Conservation (phyloP, 1,140 invertebrate genomes). For the Fopius arisanus region DNA sequence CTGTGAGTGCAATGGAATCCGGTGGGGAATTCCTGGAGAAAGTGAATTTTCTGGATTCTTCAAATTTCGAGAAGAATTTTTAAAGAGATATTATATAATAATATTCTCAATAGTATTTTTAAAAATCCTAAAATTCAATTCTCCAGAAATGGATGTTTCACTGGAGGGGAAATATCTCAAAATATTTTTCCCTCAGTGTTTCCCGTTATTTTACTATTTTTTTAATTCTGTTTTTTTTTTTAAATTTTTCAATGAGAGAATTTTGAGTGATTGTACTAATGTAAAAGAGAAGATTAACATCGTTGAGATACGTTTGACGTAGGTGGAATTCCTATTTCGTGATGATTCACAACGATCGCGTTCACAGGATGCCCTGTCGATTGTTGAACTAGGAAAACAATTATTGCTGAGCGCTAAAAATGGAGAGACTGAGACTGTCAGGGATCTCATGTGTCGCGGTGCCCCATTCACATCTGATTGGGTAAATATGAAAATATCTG, state of each 20-base stretch:
- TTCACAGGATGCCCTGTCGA: slow-evolving; percentile 57
- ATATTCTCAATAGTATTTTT: too few species aligned
- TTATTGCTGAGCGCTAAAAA: slow-evolving; percentile 80
- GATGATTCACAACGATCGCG: slow-evolving; percentile 45
- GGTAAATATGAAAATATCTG: slow-evolving; percentile 69
- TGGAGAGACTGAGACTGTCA: slow-evolving; percentile 80
- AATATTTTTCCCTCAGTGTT: too few species aligned
- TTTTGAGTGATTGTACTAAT: not conserved
- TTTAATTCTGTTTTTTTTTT: too few species aligned
- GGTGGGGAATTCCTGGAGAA: too few species aligned
- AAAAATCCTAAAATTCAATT: too few species aligned
- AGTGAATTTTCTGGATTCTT: too few species aligned
- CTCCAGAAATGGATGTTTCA: too few species aligned
- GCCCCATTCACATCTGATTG: slow-evolving; percentile 93
- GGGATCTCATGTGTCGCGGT: slow-evolving; percentile 83
- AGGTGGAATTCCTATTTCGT: slow-evolving; percentile 58
- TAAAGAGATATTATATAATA: not conserved
- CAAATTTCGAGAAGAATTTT: not conserved
- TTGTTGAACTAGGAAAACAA: slow-evolving; percentile 83
- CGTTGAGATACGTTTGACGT: not conserved
- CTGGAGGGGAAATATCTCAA: too few species aligned
- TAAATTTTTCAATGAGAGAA: too few species aligned
- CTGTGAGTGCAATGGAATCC: slow-evolving; percentile 41
- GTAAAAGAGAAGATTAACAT: not conserved
- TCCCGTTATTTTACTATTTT: too few species aligned